Evolutionary conservation across 2,113 vertebrate genomes (phyloP).

Genomic region (Callionymus lyra): DNA sequence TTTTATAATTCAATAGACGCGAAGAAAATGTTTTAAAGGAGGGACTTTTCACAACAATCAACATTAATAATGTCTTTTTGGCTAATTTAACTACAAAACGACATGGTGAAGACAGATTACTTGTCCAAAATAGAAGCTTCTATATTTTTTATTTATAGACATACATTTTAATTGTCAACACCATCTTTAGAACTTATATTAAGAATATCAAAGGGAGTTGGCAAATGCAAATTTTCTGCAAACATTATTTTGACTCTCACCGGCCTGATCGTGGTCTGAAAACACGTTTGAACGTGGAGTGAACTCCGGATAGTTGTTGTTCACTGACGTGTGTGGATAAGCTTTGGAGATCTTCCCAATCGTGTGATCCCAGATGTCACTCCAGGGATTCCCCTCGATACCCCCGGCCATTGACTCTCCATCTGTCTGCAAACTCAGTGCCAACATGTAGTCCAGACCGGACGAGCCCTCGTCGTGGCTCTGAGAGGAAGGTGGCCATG

Average conservation of each 20-base stretch:
- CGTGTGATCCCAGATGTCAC: slow-evolving; percentile 60
- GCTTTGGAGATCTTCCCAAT: slow-evolving; percentile 24
- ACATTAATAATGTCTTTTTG: too few species aligned
- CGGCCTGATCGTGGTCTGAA: slow-evolving; percentile 39
- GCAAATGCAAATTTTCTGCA: background rate
- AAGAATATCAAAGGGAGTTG: too few species aligned
- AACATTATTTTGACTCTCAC: slow-evolving; percentile 18
- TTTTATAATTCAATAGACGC: too few species aligned
- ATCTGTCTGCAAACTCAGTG: slow-evolving; percentile 80
- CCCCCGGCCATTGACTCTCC: slow-evolving; percentile 47
- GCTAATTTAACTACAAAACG: too few species aligned
- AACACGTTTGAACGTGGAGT: slow-evolving; percentile 18
- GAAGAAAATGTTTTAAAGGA: too few species aligned
- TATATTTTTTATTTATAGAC: too few species aligned
- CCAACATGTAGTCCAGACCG: slow-evolving; percentile 80
- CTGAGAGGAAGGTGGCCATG: slow-evolving; percentile 41
- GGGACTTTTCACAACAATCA: background rate
- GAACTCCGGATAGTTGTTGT: slow-evolving; percentile 50
- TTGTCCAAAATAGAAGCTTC: too few species aligned
- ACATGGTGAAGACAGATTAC: too few species aligned
- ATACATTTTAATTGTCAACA: too few species aligned
- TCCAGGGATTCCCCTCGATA: slow-evolving; percentile 49
- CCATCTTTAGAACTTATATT: too few species aligned
- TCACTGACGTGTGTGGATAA: slow-evolving; percentile 29
- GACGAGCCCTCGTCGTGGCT: slow-evolving; percentile 60